phyloP scores from a whole-genome alignment of 2,888 invertebrate species.

The Hypselothyrea guttata region DNA sequence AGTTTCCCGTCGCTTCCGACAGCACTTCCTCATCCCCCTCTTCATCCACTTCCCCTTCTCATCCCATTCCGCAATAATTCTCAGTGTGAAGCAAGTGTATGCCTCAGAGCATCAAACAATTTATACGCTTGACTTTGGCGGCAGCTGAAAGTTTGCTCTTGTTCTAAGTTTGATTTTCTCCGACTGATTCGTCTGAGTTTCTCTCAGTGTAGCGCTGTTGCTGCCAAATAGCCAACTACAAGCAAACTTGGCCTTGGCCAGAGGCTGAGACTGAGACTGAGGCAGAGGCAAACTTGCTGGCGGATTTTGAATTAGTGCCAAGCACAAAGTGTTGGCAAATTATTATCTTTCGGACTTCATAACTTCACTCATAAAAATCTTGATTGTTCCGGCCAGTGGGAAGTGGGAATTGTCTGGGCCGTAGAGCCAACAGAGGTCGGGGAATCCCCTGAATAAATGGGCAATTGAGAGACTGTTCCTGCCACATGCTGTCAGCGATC shows the following conservation, averaged over 20 bases:
- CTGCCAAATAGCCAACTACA: slow-evolving; percentile 20
- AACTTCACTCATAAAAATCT: slow-evolving; percentile 69
- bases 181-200: slow-evolving; percentile 42
- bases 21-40: slow-evolving; percentile 22
- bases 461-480: slow-evolving; percentile 28
- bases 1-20: slow-evolving; percentile 63
- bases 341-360: slow-evolving; percentile 82
- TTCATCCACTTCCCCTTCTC: slow-evolving; percentile 7
- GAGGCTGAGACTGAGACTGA: slow-evolving; percentile 31
- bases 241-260: slow-evolving; percentile 49
- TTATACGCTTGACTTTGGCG: slow-evolving; percentile 46
- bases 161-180: slow-evolving; percentile 48
- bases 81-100: too few species aligned
- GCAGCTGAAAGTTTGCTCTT: slow-evolving; percentile 35
- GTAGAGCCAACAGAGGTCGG: slow-evolving; percentile 7
- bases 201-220: slow-evolving; percentile 25
- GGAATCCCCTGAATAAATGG: slow-evolving; percentile 20
- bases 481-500: slow-evolving; percentile 34
- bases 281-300: slow-evolving; percentile 42
- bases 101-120: slow-evolving; percentile 54
- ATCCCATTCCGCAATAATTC: too few species aligned
- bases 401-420: too few species aligned
- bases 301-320: slow-evolving; percentile 78
- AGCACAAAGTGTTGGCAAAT: slow-evolving; percentile 81
- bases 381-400: slow-evolving; percentile 61